phyloP scores from a whole-genome alignment of 2,113 vertebrate genomes.

The Albula goreensis region DNA sequence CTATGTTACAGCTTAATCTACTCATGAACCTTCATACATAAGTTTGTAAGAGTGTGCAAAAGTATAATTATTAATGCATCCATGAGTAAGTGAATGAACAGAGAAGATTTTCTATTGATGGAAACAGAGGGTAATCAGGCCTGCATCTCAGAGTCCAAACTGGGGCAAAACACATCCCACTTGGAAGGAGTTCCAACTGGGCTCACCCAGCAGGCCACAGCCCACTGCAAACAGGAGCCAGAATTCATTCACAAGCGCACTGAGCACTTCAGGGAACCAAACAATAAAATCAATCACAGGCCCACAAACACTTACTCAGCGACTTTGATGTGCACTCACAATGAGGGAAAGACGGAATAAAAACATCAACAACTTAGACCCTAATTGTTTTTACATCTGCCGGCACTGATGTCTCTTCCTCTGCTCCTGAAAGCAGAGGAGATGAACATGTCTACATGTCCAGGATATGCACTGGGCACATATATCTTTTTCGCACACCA shows the following conservation, averaged over 20 bases:
- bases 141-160: background rate
- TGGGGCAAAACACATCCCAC: no score
- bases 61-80: background rate
- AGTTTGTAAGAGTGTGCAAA: background rate
- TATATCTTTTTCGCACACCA: conserved; percentile 43
- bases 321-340: conserved; percentile 66
- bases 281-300: conserved; percentile 59
- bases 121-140: background rate
- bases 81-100: background rate
- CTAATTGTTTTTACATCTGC: conserved; percentile 70
- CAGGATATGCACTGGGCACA: background rate
- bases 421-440: background rate
- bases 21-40: no score
- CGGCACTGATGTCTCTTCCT: background rate
- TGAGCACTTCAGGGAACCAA: conserved; percentile 26
- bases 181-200: background rate
- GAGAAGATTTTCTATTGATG: background rate
- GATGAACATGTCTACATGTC: background rate
- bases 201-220: background rate
- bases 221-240: background rate
- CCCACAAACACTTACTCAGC: conserved; percentile 59
- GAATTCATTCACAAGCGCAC: conserved; percentile 40
- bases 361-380: conserved; percentile 59
- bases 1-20: no score
- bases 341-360: conserved; percentile 46